Base-by-base conservation (phyloP, 2,797 vertebrate species). In the Cyprinodon diabolis region DNA sequence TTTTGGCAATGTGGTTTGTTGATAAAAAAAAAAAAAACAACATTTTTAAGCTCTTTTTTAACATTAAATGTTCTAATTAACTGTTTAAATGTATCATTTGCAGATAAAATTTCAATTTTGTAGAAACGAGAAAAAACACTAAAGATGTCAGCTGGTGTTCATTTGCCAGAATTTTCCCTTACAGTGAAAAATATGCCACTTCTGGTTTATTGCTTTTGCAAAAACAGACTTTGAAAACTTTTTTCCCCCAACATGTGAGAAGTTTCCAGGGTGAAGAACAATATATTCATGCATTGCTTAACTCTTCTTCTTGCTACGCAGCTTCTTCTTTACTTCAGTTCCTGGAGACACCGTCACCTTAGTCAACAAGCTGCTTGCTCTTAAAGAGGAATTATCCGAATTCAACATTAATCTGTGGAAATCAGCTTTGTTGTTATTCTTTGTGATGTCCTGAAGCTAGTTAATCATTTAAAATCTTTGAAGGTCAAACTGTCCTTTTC, bases 231-330 rank as follows among this genome's bases (percentile, higher is more conserved):
- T 67, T 9, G 52, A 23, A 74, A 52, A 8, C n/a, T 1, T 54
- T 71, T 49, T 68, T 6, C 40, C 45, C 54, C 49, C 19, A 62
- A 70, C 76, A 68, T 85, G 86, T 91, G 86, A 86, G n/a, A 80
- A 77, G 69, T 70, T 66, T 23, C 6, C 63, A n/a, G 35, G 60
- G 75, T 90, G 90, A 92, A 91, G 84, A 90, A 87, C 55, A 72
- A 77, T 72, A 47, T 47, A 23, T 69, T 83, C 85, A 80, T 75
- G 48, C 74, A 30, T n/a, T 45, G 21, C 10, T 57, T 10, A 52
- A 4, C 7, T 23, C n/a, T 14, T 19, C 77, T 84, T 62, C 62
- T 78, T 25, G 17, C 47, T 75, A 69, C 56, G 77, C 77, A 66
- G 80, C 78, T 45, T 83, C 11, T 77, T 10, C 67, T 81, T 45